phyloP scores from a whole-genome alignment of 2,113 vertebrate species.

The Hucho hucho region DNA sequence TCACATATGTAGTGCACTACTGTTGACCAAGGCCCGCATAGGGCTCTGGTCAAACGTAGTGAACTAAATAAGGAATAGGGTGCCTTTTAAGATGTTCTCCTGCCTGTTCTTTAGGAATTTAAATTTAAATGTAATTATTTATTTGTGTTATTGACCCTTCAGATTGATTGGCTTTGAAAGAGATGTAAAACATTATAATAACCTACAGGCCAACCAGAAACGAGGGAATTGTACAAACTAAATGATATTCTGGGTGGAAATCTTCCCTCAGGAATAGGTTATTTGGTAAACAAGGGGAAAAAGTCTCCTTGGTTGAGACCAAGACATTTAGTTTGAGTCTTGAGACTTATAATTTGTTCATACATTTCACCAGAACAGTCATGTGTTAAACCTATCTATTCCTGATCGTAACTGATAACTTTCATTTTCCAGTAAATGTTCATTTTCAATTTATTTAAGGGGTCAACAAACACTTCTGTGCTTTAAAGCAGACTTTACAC shows the following conservation, averaged over 20 bases:
- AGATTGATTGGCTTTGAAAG: not conserved
- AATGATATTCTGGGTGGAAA: not conserved
- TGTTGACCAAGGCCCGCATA: no score
- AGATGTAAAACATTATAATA: not conserved
- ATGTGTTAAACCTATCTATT: not conserved
- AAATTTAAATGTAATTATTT: not conserved
- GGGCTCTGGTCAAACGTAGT: no score
- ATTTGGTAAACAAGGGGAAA: no score
- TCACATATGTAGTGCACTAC: no score
- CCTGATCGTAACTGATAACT: not conserved
- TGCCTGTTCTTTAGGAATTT: not conserved
- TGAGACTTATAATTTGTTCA: not conserved
- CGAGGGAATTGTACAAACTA: not conserved
- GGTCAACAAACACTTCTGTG: not conserved
- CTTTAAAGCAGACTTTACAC: slow-evolving; percentile 42
- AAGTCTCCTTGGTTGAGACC: no score
- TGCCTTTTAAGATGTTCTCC: no score
- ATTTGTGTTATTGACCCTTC: not conserved
- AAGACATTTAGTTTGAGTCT: no score
- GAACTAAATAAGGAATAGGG: no score
- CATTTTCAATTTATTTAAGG: not conserved
- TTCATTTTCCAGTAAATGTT: not conserved
- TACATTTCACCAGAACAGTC: not conserved
- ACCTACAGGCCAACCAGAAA: not conserved
- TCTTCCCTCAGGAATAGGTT: not conserved